Percentiles rank a stretch among this genome's conserved stretches.
These are phyloP conservation scores for Lordiphosa fenestrarum DNA, from an alignment of 2,888 invertebrate genomes.

Conservation along the genomic window DNA sequence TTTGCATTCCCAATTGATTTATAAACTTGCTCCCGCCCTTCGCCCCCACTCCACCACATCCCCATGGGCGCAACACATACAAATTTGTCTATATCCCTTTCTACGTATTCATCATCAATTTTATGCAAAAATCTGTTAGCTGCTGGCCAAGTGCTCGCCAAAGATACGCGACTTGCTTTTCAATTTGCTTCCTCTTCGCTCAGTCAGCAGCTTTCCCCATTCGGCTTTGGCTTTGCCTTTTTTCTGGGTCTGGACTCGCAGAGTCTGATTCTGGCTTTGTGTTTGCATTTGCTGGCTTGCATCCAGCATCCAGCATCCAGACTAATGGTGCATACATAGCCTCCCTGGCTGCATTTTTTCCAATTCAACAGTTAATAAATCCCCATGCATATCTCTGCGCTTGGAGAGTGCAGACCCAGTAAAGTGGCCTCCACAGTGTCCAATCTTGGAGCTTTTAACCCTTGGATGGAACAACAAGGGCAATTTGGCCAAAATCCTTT, in stretches of 20 bases:
- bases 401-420: constrained; percentile 10
- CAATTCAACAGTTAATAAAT: constrained; percentile 37
- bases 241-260: background rate
- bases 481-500: too few relatives aligned
- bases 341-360: constrained; percentile 22
- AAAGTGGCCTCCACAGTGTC: constrained; percentile 3
- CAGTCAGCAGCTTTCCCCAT: constrained; percentile 17
- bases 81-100: constrained; percentile 16
- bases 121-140: constrained; percentile 20
- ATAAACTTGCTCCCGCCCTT: background rate
- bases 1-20: constrained; percentile 16
- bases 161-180: constrained; percentile 21
- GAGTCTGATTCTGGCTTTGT: constrained; percentile 14
- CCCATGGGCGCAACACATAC: constrained; percentile 6
- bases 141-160: constrained; percentile 16
- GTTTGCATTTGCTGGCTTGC: constrained; percentile 19
- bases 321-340: constrained; percentile 29
- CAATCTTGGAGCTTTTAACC: constrained; percentile 1
- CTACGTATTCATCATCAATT: constrained; percentile 16
- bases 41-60: background rate
- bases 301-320: constrained; percentile 5
- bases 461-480: background rate
- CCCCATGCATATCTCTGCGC: constrained; percentile 20
- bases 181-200: constrained; percentile 22
- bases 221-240: background rate